A percentile compares a stretch with the other conserved stretches of the same genome.
Conservation (phyloP, 2,888 invertebrate species). For the Tryphoninae sp. region DNA sequence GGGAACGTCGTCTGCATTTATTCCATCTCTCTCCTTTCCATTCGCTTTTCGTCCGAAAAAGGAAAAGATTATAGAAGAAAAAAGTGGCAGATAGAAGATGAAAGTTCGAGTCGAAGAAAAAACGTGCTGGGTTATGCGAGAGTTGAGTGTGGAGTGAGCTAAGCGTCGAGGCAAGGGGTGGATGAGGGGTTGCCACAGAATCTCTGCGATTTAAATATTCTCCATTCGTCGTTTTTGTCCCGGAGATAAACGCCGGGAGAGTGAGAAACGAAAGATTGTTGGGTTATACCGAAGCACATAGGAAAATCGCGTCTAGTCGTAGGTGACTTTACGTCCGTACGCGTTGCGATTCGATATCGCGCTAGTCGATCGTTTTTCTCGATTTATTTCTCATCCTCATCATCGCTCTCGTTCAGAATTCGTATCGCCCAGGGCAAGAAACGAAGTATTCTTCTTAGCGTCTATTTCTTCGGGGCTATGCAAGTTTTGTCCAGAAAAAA, state of each 20-base stretch:
- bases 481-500: conserved; percentile 2
- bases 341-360: conserved; percentile 44
- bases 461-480: conserved; percentile 7
- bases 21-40: not conserved
- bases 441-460: conserved; percentile 13
- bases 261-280: conserved; percentile 11
- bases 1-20: conserved; percentile 23
- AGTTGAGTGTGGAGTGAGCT: conserved; percentile 31
- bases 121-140: conserved; percentile 22
- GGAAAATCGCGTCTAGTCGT: conserved; percentile 23
- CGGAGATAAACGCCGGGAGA: not conserved
- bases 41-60: not conserved
- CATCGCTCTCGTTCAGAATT: conserved; percentile 22
- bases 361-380: conserved; percentile 26
- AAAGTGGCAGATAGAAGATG: conserved; percentile 9
- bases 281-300: conserved; percentile 24
- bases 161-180: not conserved
- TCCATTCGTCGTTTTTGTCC: conserved; percentile 11
- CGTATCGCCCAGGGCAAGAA: conserved; percentile 43
- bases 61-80: conserved; percentile 11
- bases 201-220: conserved; percentile 46
- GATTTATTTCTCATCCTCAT: conserved; percentile 1
- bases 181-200: conserved; percentile 22
- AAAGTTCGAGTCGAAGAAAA: conserved; percentile 40
- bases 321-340: conserved; percentile 20